Percentiles rank a stretch among this genome's conserved stretches.
phyloP scores from a whole-genome alignment of 2,113 vertebrate species.

The Lathamus discolor region DNA sequence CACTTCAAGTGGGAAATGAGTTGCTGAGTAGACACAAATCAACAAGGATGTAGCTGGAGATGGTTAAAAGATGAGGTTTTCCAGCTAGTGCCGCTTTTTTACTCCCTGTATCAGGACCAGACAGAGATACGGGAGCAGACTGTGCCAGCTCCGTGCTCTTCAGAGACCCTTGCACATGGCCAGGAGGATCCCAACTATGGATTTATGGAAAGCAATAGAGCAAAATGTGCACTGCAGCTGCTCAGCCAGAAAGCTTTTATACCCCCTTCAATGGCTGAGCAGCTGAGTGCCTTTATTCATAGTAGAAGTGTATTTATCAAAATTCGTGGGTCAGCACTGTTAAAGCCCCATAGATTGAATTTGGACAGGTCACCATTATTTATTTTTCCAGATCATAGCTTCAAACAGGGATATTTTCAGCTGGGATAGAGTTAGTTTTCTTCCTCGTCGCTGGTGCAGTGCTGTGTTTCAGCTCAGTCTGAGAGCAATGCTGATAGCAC shows the following conservation, averaged over 20 bases:
- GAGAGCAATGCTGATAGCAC: background rate
- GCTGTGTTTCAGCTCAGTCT: background rate
- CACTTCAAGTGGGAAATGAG: background rate
- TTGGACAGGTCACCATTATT: background rate
- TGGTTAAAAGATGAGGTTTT: background rate
- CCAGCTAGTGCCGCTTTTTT: background rate
- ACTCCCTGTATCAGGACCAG: background rate
- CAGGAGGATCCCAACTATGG: constrained; percentile 5
- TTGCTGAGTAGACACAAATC: background rate
- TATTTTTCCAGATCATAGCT: background rate
- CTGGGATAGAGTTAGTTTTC: background rate
- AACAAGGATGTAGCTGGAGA: background rate
- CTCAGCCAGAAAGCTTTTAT: constrained; percentile 55
- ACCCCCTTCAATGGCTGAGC: background rate
- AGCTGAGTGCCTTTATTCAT: constrained; percentile 50
- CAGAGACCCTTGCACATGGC: background rate
- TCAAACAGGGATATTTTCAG: background rate
- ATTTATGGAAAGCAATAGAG: constrained; percentile 44
- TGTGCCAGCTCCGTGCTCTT: background rate
- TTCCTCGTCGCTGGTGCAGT: background rate
- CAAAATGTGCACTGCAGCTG: constrained; percentile 36
- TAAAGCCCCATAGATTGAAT: constrained; percentile 5
- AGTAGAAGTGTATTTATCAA: constrained; percentile 35
- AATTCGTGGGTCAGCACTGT: constrained; percentile 48
- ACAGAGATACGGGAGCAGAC: background rate